A percentile compares a stretch with the other conserved stretches of the same genome.
These are phyloP conservation scores for Neosalanx taihuensis DNA, from an alignment of 2,797 vertebrate species.

Conservation along the genomic window DNA sequence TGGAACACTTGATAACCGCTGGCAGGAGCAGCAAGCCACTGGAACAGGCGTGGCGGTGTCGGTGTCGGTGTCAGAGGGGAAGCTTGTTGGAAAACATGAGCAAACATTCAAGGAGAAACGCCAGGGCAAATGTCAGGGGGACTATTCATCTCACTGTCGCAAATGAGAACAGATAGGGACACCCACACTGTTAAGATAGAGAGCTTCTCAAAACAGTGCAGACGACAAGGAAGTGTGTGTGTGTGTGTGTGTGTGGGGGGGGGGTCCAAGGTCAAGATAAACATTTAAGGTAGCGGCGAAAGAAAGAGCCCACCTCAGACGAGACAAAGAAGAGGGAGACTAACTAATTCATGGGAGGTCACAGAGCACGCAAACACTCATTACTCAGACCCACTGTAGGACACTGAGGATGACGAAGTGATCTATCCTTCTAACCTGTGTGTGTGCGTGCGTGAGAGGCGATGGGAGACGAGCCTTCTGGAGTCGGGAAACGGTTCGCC, in stretches of 20 bases:
- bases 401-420: constrained; percentile 44
- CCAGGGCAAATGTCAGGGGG: not conserved
- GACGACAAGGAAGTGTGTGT: not conserved
- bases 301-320: constrained; percentile 56
- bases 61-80: no score
- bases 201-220: not conserved
- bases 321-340: constrained; percentile 57
- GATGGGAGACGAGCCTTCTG: constrained; percentile 44
- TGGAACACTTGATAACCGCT: no score
- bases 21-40: no score
- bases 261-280: constrained; percentile 51
- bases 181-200: not conserved
- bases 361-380: constrained; percentile 71
- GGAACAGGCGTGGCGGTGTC: no score
- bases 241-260: not conserved
- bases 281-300: constrained; percentile 50
- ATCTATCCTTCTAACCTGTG: constrained; percentile 6
- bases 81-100: not conserved
- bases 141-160: constrained; percentile 1
- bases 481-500: constrained; percentile 23
- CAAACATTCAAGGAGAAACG: not conserved
- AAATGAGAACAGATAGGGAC: constrained; percentile 9
- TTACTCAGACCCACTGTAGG: constrained; percentile 69
- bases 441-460: constrained; percentile 12
- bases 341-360: constrained; percentile 73